phyloP scores from a whole-genome alignment of 2,797 vertebrate genomes.

The Cynodonichthys magdalenae region DNA sequence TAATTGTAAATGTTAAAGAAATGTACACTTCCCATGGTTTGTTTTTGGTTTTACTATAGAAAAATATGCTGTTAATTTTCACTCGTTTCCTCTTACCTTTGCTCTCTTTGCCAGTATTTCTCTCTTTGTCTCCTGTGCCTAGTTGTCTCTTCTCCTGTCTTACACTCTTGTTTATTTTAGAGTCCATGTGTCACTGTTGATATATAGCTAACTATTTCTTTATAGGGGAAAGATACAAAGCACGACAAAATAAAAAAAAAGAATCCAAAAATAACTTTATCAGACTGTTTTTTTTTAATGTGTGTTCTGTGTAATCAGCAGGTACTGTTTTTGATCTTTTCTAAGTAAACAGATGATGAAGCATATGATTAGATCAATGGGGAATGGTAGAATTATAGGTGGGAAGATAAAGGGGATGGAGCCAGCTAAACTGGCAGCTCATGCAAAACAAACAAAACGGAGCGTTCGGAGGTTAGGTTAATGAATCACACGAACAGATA shows the following conservation, averaged over 20 bases:
- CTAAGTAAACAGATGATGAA: slow-evolving; percentile 40
- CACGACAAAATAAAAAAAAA: slow-evolving; percentile 85
- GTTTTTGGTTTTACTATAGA: slow-evolving; percentile 79
- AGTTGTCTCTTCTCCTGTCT: slow-evolving; percentile 76
- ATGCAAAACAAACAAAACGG: slow-evolving; percentile 61
- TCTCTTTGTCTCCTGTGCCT: slow-evolving; percentile 73
- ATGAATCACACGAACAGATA: slow-evolving; percentile 74
- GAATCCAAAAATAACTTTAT: slow-evolving; percentile 64
- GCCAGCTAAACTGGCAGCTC: slow-evolving; percentile 45
- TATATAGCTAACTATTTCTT: slow-evolving; percentile 90
- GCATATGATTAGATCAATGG: slow-evolving; percentile 56
- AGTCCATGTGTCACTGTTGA: slow-evolving; percentile 85
- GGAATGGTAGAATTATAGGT: slow-evolving; percentile 52
- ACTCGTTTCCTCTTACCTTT: slow-evolving; percentile 60
- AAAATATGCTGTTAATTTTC: slow-evolving; percentile 73
- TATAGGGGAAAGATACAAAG: slow-evolving; percentile 87
- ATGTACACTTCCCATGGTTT: slow-evolving; percentile 81
- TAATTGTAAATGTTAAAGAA: slow-evolving; percentile 86
- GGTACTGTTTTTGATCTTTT: slow-evolving; percentile 45
- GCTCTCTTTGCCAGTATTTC: slow-evolving; percentile 62
- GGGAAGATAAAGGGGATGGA: slow-evolving; percentile 40
- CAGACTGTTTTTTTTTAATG: slow-evolving; percentile 49
- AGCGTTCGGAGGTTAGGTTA: slow-evolving; percentile 43
- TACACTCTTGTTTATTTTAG: slow-evolving; percentile 80
- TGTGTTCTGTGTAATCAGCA: slow-evolving; percentile 52